Percentiles rank a stretch among this genome's conserved stretches.
These are phyloP conservation scores for Bolborhynchus lineola DNA, from an alignment of 2,113 vertebrate genomes.

Conservation along the genomic window DNA sequence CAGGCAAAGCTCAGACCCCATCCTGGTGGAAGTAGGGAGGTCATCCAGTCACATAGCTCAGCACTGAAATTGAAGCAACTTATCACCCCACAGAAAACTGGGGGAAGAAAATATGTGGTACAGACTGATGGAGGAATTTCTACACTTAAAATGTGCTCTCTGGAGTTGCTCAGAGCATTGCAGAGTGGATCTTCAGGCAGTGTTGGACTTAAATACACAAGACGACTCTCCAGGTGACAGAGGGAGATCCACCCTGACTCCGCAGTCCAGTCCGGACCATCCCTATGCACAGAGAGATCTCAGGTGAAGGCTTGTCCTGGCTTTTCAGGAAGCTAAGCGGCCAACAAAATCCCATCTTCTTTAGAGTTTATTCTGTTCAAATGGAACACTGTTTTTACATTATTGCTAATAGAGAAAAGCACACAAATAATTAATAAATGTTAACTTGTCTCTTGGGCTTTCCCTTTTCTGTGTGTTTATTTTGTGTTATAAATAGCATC, in stretches of 20 bases:
- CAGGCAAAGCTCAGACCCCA: fast-evolving
- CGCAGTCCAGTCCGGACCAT: neutral
- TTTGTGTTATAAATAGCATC: conserved; percentile 33
- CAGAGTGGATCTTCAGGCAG: neutral
- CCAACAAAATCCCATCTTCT: neutral
- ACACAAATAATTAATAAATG: conserved; percentile 39
- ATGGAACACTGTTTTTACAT: neutral
- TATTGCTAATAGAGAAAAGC: conserved; percentile 16
- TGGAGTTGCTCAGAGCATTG: neutral
- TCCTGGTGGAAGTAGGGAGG: neutral
- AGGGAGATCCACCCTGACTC: neutral
- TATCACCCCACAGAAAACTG: fast-evolving
- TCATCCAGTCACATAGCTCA: neutral
- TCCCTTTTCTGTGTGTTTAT: conserved; percentile 34
- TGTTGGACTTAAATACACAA: neutral
- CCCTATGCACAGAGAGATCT: neutral
- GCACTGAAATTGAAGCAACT: neutral
- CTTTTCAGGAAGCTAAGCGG: neutral
- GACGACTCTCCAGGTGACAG: neutral
- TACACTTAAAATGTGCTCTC: neutral
- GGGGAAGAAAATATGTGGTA: neutral
- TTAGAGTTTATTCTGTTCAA: neutral
- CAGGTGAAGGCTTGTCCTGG: neutral
- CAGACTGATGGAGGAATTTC: neutral
- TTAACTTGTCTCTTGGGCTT: neutral